These are phyloP conservation scores for Rhyacophila brunnea DNA, from an alignment of 1,140 invertebrate genomes.

Conservation along the genomic window DNA sequence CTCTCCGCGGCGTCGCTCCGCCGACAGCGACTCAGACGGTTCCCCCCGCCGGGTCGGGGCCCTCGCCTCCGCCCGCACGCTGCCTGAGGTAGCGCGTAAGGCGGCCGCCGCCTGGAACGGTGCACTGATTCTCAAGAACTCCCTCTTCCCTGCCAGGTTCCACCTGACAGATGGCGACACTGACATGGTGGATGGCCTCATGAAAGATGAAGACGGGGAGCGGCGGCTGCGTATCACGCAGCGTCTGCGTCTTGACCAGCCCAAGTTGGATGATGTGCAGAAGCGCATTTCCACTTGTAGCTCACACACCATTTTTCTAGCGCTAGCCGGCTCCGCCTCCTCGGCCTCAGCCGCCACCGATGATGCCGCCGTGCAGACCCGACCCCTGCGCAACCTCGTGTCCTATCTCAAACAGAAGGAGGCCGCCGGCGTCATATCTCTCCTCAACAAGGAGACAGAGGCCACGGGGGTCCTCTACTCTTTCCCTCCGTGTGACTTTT, in stretches of 20 bases:
- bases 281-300: slow-evolving; percentile 85
- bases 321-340: slow-evolving; percentile 72
- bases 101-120: slow-evolving; percentile 90
- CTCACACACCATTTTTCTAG: slow-evolving; percentile 87
- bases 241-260: slow-evolving; percentile 87
- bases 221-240: slow-evolving; percentile 92
- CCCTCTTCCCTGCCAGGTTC: slow-evolving; percentile 91
- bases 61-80: slow-evolving; percentile 69
- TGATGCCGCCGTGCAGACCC: slow-evolving; percentile 80
- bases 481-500: slow-evolving; percentile 91
- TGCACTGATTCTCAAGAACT: slow-evolving; percentile 92
- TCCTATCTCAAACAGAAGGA: slow-evolving; percentile 97
- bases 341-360: slow-evolving; percentile 71
- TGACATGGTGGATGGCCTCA: slow-evolving; percentile 88
- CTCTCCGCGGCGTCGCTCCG: slow-evolving; percentile 66
- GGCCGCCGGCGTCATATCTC: slow-evolving; percentile 93
- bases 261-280: slow-evolving; percentile 93
- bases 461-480: slow-evolving; percentile 92
- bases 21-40: slow-evolving; percentile 77
- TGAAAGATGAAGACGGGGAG: slow-evolving; percentile 89
- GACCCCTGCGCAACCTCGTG: slow-evolving; percentile 90
- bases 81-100: slow-evolving; percentile 79
- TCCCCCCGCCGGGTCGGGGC: slow-evolving; percentile 72
- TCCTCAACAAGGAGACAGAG: slow-evolving; percentile 85
- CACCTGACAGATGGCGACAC: slow-evolving; percentile 94